These are phyloP conservation scores for Acrobasis suavella DNA, from an alignment of 2,888 invertebrate species.

Conservation along the genomic window DNA sequence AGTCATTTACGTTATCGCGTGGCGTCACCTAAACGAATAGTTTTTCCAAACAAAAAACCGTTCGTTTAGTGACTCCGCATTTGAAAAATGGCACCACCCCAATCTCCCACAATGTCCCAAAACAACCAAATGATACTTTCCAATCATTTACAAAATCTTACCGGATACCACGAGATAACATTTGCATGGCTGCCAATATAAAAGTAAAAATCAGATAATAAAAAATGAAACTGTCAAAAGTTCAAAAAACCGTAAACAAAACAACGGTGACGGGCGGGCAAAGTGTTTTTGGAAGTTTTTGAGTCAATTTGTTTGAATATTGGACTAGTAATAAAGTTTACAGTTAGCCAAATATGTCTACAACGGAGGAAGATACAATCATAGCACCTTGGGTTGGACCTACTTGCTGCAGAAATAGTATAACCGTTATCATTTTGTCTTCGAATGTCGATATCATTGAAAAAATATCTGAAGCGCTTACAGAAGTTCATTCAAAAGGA, in stretches of 20 bases:
- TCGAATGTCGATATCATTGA: constrained; percentile 62
- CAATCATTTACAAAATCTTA: too few relatives aligned
- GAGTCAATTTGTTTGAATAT: background rate
- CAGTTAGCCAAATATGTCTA: constrained; percentile 47
- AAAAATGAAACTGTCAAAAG: background rate
- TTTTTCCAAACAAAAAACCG: too few relatives aligned
- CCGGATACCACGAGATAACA: too few relatives aligned
- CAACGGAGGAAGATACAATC: constrained; percentile 51
- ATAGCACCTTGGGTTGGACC: constrained; percentile 71
- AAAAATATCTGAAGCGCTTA: constrained; percentile 60
- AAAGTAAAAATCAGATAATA: background rate
- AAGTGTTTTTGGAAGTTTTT: background rate
- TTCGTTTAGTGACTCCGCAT: too few relatives aligned
- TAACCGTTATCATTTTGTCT: constrained; percentile 67
- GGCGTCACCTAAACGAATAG: too few relatives aligned
- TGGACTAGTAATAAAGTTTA: background rate
- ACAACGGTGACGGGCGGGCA: background rate
- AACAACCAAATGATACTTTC: too few relatives aligned
- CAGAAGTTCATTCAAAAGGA: constrained; percentile 59
- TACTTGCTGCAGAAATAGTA: constrained; percentile 58
- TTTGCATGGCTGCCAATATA: background rate
- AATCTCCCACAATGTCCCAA: too few relatives aligned
- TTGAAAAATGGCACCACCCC: too few relatives aligned
- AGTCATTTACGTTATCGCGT: too few relatives aligned
- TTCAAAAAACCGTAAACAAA: background rate